phyloP scores from a whole-genome alignment of 2,888 invertebrate genomes.

The Tachina fera region DNA sequence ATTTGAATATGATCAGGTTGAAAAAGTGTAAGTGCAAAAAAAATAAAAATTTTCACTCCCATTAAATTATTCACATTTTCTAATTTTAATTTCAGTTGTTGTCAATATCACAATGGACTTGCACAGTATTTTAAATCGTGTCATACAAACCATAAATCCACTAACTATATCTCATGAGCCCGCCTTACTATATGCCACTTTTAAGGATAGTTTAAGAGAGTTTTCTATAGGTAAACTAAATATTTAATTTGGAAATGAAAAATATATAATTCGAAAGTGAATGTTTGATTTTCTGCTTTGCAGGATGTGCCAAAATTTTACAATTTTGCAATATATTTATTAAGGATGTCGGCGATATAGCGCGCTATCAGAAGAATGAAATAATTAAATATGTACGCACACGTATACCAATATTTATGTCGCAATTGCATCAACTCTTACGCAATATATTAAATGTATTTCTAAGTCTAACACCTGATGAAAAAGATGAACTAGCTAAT shows the following conservation, averaged over 20 bases:
- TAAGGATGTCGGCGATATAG: conserved; percentile 85
- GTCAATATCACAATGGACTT: conserved; percentile 86
- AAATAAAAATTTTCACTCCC: background rate
- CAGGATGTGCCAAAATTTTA: conserved; percentile 84
- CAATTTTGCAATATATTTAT: conserved; percentile 87
- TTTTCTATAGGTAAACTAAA: conserved; percentile 84
- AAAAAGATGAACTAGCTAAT: conserved; percentile 86
- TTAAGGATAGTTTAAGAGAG: conserved; percentile 86
- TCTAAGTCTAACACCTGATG: conserved; percentile 84
- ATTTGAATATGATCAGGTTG: conserved; percentile 86
- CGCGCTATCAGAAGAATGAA: conserved; percentile 86
- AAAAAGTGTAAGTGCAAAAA: conserved; percentile 85
- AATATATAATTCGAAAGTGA: background rate
- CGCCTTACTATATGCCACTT: conserved; percentile 85
- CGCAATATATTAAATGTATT: conserved; percentile 86
- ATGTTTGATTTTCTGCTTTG: conserved; percentile 12
- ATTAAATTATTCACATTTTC: background rate
- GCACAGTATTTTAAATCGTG: conserved; percentile 86
- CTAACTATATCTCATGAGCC: conserved; percentile 84
- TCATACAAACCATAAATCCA: conserved; percentile 85
- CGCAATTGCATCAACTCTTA: conserved; percentile 85
- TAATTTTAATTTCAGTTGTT: conserved; percentile 84
- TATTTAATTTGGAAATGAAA: background rate
- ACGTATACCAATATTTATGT: conserved; percentile 87
- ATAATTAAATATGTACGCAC: conserved; percentile 87